phyloP scores from a whole-genome alignment of 1,140 invertebrate species.

The Brachionus manjavacas region DNA sequence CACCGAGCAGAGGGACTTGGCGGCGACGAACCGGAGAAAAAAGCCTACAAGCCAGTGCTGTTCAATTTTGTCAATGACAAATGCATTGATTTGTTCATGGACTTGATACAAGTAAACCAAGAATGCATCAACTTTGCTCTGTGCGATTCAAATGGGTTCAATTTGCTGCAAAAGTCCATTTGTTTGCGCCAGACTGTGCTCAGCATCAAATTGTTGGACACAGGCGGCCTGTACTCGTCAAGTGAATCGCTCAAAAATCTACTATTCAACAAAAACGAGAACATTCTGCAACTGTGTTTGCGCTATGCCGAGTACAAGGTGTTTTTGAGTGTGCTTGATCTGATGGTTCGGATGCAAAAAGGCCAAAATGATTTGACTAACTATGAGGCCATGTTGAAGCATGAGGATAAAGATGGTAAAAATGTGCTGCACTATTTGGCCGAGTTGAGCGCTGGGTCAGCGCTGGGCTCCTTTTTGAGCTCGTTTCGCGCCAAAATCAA shows the following conservation, averaged over 20 bases:
- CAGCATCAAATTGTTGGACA: background rate
- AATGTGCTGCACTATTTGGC: background rate
- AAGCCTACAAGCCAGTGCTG: background rate
- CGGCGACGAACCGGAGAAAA: background rate
- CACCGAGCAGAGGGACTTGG: background rate
- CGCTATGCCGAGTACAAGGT: background rate
- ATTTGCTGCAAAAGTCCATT: background rate
- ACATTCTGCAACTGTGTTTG: background rate
- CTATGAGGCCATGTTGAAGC: background rate
- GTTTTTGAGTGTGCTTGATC: background rate
- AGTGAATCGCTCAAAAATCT: background rate
- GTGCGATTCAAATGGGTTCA: background rate
- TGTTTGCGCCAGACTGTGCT: background rate
- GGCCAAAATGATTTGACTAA: background rate
- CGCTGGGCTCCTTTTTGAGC: background rate
- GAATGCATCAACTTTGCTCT: background rate
- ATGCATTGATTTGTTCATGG: background rate
- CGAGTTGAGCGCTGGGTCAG: background rate
- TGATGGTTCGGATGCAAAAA: background rate
- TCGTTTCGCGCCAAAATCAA: background rate
- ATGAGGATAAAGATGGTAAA: background rate
- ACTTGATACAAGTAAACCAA: background rate
- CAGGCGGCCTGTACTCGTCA: background rate
- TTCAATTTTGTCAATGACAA: conserved; percentile 4
- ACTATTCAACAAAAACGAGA: background rate